A percentile compares a stretch with the other conserved stretches of the same genome.
phyloP scores from a whole-genome alignment of 2,113 vertebrate genomes.

The Euleptes europaea region DNA sequence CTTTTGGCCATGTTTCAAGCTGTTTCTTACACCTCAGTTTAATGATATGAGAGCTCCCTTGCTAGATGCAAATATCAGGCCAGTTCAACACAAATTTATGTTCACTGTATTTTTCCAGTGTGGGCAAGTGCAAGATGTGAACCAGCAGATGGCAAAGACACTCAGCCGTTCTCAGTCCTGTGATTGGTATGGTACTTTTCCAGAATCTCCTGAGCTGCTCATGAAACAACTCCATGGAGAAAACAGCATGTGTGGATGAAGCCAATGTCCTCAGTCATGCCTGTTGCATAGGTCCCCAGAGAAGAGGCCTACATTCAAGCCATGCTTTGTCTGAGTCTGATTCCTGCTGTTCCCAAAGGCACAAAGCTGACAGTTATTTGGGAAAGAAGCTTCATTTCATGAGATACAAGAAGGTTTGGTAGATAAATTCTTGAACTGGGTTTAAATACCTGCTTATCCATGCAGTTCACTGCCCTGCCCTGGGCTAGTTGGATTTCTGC shows the following conservation, averaged over 20 bases:
- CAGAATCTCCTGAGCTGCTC: not conserved
- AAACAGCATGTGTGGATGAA: not conserved
- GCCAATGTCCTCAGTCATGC: not conserved
- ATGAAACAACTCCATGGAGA: not conserved
- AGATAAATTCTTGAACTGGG: not conserved
- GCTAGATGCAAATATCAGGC: not conserved
- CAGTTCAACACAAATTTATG: not conserved
- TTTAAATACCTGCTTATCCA: not conserved
- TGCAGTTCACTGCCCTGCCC: not conserved
- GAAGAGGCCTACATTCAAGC: not conserved
- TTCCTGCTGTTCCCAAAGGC: not conserved
- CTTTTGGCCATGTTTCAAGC: not conserved
- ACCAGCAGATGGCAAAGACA: not conserved
- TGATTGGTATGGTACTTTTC: not conserved
- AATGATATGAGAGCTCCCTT: not conserved
- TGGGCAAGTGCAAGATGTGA: not conserved
- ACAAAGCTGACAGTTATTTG: not conserved
- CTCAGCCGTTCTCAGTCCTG: too few relatives aligned
- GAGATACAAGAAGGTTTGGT: not conserved
- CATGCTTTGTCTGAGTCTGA: not conserved
- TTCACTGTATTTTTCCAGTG: not conserved
- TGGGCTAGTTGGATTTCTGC: not conserved
- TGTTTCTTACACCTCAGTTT: not conserved
- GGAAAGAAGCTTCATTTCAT: not conserved
- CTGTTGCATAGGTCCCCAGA: not conserved